Evolutionary conservation across 2,888 invertebrate genomes (phyloP), one percentile per base, ranked within the genome.

Genomic region (Protonemura montana): DNA sequence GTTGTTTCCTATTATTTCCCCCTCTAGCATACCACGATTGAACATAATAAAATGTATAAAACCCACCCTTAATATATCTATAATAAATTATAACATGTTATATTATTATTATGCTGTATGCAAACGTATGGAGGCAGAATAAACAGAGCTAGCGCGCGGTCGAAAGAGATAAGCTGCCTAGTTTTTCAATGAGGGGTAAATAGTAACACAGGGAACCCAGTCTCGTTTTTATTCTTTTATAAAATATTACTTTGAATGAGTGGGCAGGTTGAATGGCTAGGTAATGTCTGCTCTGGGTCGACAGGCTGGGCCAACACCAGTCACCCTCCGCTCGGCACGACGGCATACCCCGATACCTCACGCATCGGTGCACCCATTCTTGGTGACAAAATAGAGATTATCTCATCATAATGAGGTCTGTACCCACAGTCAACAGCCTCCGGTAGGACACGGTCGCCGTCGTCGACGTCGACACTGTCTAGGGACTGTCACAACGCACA

Each of bases 221-320:
- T 29, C 29, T 29, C 27, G 78, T 83, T 83, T 82, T 83, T 83
- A 83, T 83, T 83, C 83, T 42, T 76, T 42, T 30, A 86, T 86
- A 87, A 87, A 87, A 88, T 88, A 87, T 88, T 86, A 78, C 86
- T 88, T 87, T 88, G 88, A 88, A 82, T 87, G 88, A 88, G 87
- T 87, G 87, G 87, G 86, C 87, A 85, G 85, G 85, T 86, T 86
- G 87, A 87, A 87, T 87, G 87, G 85, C 82, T 41, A 80, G 82
- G 81, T 76, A 86, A 77, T 76, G 82, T 26, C 41, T 41, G 82
- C 80, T 35, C 35, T 35, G 35, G 3, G 35, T 10, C 35, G 35
- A 35, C 35, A 35, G 35, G 35, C 35, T 35, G 35, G 5, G 10
- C 35, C 35, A 6, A 10, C 10, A 3, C 35, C 35, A 3, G 35